Evolutionary conservation across 2,113 vertebrate species (phyloP).

Genomic region (Gobio gobio): DNA sequence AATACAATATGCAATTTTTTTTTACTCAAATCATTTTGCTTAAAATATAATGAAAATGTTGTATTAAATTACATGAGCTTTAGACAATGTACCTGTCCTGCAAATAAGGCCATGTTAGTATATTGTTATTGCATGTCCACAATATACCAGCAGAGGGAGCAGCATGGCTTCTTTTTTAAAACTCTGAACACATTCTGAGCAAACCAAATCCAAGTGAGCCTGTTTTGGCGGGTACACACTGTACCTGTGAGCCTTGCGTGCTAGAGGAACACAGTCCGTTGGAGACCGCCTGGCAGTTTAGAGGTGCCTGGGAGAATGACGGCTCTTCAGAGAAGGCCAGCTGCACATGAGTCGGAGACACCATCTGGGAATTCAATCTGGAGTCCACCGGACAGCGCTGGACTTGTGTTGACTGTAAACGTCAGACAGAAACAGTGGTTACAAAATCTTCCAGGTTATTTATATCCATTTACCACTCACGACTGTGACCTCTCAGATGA

Average conservation of each 20-base stretch:
- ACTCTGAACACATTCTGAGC: background rate
- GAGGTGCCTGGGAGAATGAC: slow-evolving; percentile 37
- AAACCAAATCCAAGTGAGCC: background rate
- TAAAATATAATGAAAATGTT: background rate
- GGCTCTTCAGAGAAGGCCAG: slow-evolving; percentile 74
- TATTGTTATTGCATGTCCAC: slow-evolving; percentile 6
- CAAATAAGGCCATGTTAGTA: background rate
- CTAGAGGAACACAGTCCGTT: slow-evolving; percentile 72
- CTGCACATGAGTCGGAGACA: slow-evolving; percentile 75
- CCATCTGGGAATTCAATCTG: slow-evolving; percentile 62
- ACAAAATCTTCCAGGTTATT: slow-evolving; percentile 18
- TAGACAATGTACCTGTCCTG: background rate
- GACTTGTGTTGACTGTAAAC: slow-evolving; percentile 47
- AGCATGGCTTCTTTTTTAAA: slow-evolving; percentile 52
- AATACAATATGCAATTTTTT: too few species aligned
- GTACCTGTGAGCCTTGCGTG: slow-evolving; percentile 73
- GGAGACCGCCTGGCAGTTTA: slow-evolving; percentile 70
- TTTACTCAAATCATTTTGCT: background rate
- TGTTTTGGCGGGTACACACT: background rate
- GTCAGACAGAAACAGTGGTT: slow-evolving; percentile 29
- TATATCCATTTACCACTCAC: background rate
- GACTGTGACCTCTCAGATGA: background rate
- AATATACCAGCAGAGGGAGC: slow-evolving; percentile 68
- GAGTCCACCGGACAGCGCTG: slow-evolving; percentile 68
- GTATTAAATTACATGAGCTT: background rate